A percentile compares a stretch with the other conserved stretches of the same genome.
Conservation (phyloP, 2,888 invertebrate genomes). For the Luffia ferchaultella region DNA sequence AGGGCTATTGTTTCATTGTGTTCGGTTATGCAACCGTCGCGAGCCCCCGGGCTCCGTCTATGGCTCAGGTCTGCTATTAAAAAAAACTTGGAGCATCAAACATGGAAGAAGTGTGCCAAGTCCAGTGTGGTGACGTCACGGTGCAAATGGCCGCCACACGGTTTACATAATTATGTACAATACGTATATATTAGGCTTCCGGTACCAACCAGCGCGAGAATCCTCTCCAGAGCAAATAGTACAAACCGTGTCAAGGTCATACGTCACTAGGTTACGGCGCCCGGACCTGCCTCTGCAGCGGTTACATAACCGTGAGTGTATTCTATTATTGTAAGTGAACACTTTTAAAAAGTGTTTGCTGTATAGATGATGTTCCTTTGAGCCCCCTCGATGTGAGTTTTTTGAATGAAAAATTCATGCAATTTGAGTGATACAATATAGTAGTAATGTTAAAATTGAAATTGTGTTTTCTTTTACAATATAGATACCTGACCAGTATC, state of each 20-base stretch:
- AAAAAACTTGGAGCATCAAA: too few species aligned
- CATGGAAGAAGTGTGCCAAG: too few species aligned
- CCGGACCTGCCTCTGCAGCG: not conserved
- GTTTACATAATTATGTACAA: not conserved
- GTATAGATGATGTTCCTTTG: not conserved
- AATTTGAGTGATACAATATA: slow-evolving; percentile 40
- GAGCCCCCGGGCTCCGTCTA: not conserved
- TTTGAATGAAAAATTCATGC: slow-evolving; percentile 46
- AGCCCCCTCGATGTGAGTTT: slow-evolving; percentile 39
- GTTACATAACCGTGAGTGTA: not conserved
- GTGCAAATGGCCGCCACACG: not conserved
- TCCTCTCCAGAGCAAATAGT: not conserved
- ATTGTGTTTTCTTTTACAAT: slow-evolving; percentile 20
- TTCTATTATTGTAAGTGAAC: not conserved
- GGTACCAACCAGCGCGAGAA: not conserved
- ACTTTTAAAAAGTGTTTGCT: not conserved
- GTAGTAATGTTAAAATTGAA: slow-evolving; percentile 38
- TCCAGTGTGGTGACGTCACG: not conserved
- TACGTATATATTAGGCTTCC: not conserved
- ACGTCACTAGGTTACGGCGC: not conserved
- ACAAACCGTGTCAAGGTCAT: not conserved
- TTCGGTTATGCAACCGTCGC: slow-evolving; percentile 5
- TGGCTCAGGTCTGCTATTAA: not conserved
- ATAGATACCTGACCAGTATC: too few species aligned
- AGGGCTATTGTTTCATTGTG: slow-evolving; percentile 51